phyloP scores from a whole-genome alignment of 35 echinoderm and acorn worm genomes.

The Apostichopus japonicus region DNA sequence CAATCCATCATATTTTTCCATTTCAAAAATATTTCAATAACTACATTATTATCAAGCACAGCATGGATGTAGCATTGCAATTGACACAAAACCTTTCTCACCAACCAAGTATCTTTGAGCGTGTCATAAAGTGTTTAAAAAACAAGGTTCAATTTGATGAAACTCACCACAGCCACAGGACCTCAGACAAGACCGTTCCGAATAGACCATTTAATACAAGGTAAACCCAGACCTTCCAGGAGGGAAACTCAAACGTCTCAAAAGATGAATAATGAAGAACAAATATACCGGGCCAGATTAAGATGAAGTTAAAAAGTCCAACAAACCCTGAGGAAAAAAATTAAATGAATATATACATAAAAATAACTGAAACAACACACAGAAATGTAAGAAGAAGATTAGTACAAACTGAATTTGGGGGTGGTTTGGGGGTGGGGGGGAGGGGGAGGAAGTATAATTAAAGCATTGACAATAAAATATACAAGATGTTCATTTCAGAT shows the following conservation, averaged over 20 bases:
- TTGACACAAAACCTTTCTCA: too few species aligned
- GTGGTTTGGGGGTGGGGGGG: too few species aligned
- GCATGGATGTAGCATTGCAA: too few species aligned
- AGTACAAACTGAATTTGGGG: too few species aligned
- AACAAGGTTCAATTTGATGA: background rate
- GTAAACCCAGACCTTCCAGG: conserved; percentile 81
- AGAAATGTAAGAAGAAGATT: too few species aligned
- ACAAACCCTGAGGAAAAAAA: conserved; percentile 84
- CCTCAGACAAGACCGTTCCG: conserved; percentile 92
- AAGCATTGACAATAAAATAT: too few species aligned
- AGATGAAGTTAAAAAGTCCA: conserved; percentile 92
- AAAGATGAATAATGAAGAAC: conserved; percentile 78
- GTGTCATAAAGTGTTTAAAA: background rate
- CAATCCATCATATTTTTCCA: too few species aligned
- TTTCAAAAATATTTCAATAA: too few species aligned
- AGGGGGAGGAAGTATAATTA: too few species aligned
- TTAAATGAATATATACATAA: background rate
- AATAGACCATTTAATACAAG: conserved; percentile 94
- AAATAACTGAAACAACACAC: too few species aligned
- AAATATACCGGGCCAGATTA: conserved; percentile 96
- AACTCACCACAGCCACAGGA: conserved; percentile 97
- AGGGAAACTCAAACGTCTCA: conserved; percentile 88
- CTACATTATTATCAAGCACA: too few species aligned
- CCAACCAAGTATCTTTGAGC: background rate
- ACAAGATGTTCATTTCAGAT: too few species aligned